Percentiles rank a stretch among this genome's conserved stretches.
Conservation (phyloP, 2,888 invertebrate species). For the Pimpla rufipes region DNA sequence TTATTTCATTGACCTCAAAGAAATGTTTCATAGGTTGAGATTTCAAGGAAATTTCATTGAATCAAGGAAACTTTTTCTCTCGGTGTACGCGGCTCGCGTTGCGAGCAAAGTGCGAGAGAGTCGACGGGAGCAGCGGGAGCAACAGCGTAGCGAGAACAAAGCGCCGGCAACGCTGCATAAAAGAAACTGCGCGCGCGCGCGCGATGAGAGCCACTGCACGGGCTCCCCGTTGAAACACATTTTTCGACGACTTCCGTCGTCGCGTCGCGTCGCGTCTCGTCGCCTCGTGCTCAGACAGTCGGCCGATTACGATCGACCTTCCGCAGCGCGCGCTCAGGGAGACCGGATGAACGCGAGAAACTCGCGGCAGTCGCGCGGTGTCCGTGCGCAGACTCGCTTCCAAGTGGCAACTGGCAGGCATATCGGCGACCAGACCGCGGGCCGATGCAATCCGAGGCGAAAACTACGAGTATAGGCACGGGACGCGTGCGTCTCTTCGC, state of each 20-base stretch:
- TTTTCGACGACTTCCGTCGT: constrained; percentile 55
- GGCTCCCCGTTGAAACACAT: constrained; percentile 17
- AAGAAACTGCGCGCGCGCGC: not conserved
- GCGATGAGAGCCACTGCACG: constrained; percentile 26
- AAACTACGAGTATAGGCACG: constrained; percentile 13
- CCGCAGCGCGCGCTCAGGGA: constrained; percentile 46
- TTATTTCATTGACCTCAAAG: too few species aligned
- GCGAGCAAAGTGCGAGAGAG: too few species aligned
- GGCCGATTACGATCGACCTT: constrained; percentile 65
- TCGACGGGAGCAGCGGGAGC: too few species aligned
- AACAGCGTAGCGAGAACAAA: too few species aligned
- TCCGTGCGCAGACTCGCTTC: constrained; percentile 49
- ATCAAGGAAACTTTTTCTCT: too few species aligned
- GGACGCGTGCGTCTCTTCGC: not conserved
- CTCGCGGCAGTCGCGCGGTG: constrained; percentile 38
- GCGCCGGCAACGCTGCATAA: too few species aligned
- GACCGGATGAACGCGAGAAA: constrained; percentile 8
- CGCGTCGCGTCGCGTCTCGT: constrained; percentile 22
- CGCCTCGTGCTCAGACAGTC: constrained; percentile 60
- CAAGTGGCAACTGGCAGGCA: constrained; percentile 24
- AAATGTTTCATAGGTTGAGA: too few species aligned
- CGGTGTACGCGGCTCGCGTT: too few species aligned
- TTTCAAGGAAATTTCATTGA: too few species aligned
- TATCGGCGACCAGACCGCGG: constrained; percentile 19
- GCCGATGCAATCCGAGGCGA: constrained; percentile 13